These are phyloP conservation scores for Gonocerus acuteangulatus DNA, from an alignment of 2,888 invertebrate species.

Conservation along the genomic window DNA sequence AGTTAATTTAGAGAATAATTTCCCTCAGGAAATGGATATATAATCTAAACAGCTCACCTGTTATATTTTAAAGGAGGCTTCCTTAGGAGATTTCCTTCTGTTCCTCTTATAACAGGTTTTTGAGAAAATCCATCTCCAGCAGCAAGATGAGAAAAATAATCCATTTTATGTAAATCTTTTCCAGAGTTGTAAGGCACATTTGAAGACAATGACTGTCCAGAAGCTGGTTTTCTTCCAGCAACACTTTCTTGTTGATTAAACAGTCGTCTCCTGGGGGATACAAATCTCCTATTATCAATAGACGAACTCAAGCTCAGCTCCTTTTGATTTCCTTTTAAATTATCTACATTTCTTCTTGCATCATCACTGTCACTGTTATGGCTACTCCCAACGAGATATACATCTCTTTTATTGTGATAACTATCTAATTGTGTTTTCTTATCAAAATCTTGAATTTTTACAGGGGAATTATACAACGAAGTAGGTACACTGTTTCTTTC, in stretches of 20 bases:
- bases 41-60: not conserved
- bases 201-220: not conserved
- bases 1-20: not conserved
- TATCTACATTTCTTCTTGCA: conserved; percentile 1
- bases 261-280: conserved; percentile 9
- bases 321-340: not conserved
- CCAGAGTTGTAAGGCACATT: not conserved
- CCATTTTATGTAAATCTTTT: not conserved
- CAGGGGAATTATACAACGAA: not conserved
- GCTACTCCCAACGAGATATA: conserved; percentile 20
- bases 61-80: not conserved
- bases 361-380: conserved; percentile 23
- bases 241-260: not conserved
- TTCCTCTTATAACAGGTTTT: too few species aligned
- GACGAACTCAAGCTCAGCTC: not conserved
- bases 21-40: not conserved
- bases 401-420: conserved; percentile 3
- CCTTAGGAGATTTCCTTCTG: too few species aligned
- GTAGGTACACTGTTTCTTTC: conserved; percentile 2
- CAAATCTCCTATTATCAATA: conserved; percentile 12
- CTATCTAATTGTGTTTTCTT: conserved; percentile 3
- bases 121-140: not conserved
- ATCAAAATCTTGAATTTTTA: conserved; percentile 4
- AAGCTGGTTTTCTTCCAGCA: not conserved
- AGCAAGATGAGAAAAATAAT: conserved; percentile 1